phyloP scores from a whole-genome alignment of 2,888 invertebrate species.

The Tipula confusa region DNA sequence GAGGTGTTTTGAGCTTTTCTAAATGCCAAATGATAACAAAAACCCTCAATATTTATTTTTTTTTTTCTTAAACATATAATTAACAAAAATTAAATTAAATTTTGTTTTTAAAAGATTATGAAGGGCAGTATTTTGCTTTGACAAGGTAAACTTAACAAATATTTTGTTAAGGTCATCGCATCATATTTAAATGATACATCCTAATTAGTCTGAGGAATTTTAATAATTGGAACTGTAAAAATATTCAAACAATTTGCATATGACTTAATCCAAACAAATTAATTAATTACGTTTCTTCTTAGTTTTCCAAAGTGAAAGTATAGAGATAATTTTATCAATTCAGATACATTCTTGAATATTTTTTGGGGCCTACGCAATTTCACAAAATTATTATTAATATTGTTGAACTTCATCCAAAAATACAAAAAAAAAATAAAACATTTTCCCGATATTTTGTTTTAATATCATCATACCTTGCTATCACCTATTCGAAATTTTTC shows the following conservation, averaged over 20 bases:
- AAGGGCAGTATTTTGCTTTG: not conserved
- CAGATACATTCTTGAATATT: not conserved
- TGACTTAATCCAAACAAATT: not conserved
- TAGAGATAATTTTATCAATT: not conserved
- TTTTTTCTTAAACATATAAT: not conserved
- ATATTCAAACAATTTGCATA: not conserved
- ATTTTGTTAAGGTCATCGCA: not conserved
- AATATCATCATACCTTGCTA: not conserved
- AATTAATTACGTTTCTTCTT: not conserved
- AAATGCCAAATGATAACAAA: not conserved
- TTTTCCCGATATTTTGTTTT: too few species aligned
- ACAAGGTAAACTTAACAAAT: not conserved
- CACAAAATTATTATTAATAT: not conserved
- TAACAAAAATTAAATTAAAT: too few species aligned
- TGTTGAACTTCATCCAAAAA: constrained; percentile 25
- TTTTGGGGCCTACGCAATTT: not conserved
- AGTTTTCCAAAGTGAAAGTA: not conserved
- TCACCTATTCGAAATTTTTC: not conserved
- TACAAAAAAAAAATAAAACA: too few species aligned
- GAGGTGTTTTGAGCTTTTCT: not conserved
- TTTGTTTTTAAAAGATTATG: not conserved
- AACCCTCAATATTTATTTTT: not conserved
- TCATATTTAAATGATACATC: not conserved
- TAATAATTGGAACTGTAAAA: not conserved
- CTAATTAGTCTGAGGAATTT: too few species aligned